Evolutionary conservation across 1,140 invertebrate species (phyloP), one percentile per base, ranked within the genome.

Genomic region (Drosophila obscura): DNA sequence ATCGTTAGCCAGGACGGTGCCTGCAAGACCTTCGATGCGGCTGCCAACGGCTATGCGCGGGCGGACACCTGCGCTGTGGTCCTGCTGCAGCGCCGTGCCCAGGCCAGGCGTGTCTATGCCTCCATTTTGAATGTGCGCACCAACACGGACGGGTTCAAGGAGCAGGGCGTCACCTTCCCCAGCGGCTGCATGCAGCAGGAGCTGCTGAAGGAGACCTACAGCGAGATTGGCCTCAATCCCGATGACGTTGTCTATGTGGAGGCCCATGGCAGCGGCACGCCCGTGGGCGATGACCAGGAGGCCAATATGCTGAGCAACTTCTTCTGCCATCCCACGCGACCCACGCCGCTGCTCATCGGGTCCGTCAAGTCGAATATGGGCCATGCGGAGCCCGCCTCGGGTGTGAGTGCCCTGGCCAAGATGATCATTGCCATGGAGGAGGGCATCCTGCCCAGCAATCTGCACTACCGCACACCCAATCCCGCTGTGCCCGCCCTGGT

Each of bases 291-390:
- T 92, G 98, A 98, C 2, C 96, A 99, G 92, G 98, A 99, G 93
- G 95, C 98, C 0, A 98, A 98, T 88, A 96, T 97, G 1, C 96
- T 99, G 69, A 95, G 95, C 0, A 96, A 97, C 59, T 94, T 98
- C 24, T 99, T 99, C 92, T 99, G 98, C 90, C 95, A 95, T 84
- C 15, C 65, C 2, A 95, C 95, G 53, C 94, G 98, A 7, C 93
- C 94, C 8, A 92, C 91, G 4, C 97, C 98, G 4, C 93, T 99
- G 15, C 92, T 98, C 0, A 95, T 99, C 84, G 98, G 98, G 1
- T 99, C 98, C 0, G 96, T 99, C 0, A 99, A 99, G 91, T 98
- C 97, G 2, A 99, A 99, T 92, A 98, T 99, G 97, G 98, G 98
- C 0, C 98, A 99, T 81, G 95, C 98, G 2, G 98, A 99, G 92